A percentile compares a stretch with the other conserved stretches of the same genome.
Evolutionary conservation across 2,113 vertebrate genomes (phyloP).

Genomic region (Vidua chalybeata): DNA sequence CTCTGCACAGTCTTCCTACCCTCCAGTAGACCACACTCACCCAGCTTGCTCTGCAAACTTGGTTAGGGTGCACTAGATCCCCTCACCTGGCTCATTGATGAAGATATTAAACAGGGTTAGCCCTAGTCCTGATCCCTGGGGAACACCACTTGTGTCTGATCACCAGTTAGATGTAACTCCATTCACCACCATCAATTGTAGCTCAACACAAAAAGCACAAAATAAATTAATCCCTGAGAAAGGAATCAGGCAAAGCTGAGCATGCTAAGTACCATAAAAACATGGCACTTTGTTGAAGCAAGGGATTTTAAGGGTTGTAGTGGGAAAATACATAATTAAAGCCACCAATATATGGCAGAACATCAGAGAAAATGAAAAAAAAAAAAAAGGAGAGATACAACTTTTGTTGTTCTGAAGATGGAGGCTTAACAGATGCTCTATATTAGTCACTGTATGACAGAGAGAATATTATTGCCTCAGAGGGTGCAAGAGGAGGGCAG

Average conservation of each 20-base stretch:
- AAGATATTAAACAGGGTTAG: not conserved
- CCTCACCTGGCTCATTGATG: not conserved
- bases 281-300: not conserved
- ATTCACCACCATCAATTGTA: not conserved
- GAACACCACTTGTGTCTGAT: not conserved
- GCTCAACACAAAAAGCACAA: not conserved
- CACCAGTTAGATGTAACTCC: not conserved
- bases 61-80: not conserved
- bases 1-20: not conserved
- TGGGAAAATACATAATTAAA: not conserved
- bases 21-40: not conserved
- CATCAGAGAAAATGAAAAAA: not conserved
- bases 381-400: not conserved
- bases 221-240: not conserved
- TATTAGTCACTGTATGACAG: not conserved
- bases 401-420: not conserved
- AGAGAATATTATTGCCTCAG: not conserved
- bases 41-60: not conserved
- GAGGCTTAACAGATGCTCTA: slow-evolving; percentile 9
- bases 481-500: slow-evolving; percentile 3
- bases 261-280: not conserved
- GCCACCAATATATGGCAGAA: not conserved
- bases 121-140: not conserved
- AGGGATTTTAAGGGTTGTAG: not conserved
- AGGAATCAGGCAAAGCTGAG: not conserved